Evolutionary conservation across 1,140 invertebrate genomes (phyloP).

Genomic region (Lepeophtheirus salmonis): DNA sequence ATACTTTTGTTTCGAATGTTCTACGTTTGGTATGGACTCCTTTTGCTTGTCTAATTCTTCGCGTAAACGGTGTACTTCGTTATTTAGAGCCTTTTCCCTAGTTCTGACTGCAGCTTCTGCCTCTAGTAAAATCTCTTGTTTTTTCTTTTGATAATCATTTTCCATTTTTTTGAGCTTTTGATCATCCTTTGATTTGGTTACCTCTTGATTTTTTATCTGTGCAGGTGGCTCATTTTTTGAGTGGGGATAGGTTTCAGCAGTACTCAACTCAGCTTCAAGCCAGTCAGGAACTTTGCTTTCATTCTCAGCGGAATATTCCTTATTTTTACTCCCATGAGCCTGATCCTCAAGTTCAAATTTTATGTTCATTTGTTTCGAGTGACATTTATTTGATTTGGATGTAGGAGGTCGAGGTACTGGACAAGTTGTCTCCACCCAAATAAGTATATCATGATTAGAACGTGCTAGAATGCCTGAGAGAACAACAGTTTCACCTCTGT

Average conservation of each 20-base stretch:
- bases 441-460: constrained; percentile 37
- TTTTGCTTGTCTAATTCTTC: constrained; percentile 20
- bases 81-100: constrained; percentile 21
- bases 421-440: constrained; percentile 42
- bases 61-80: constrained; percentile 20
- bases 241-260: constrained; percentile 21
- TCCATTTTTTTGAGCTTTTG: background rate
- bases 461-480: constrained; percentile 35
- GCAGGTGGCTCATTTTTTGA: background rate
- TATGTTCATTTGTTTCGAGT: constrained; percentile 25
- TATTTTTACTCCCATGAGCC: constrained; percentile 17
- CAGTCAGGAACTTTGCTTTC: constrained; percentile 26
- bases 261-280: constrained; percentile 29
- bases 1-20: background rate
- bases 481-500: constrained; percentile 35
- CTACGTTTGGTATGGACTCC: background rate
- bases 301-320: constrained; percentile 14
- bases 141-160: background rate
- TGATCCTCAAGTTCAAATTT: constrained; percentile 10
- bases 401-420: constrained; percentile 30
- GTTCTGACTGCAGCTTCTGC: constrained; percentile 5
- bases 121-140: constrained; percentile 4
- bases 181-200: background rate
- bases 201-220: background rate
- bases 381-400: constrained; percentile 20